Percentiles rank a stretch among this genome's conserved stretches.
Conservation (phyloP, 2,797 vertebrate genomes). For the Chelonia mydas region DNA sequence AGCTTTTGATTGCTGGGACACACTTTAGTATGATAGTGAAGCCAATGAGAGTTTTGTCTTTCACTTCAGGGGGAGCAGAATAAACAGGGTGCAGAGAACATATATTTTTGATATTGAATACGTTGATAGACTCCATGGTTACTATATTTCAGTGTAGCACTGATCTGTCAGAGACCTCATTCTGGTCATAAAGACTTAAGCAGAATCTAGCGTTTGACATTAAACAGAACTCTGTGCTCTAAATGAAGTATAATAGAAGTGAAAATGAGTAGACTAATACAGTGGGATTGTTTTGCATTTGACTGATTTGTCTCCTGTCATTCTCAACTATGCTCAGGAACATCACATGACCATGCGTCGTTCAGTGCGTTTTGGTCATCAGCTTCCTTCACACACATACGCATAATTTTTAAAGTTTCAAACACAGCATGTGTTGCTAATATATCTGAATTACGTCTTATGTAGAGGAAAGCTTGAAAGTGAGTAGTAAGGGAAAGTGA, state of each 20-base stretch:
- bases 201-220: neutral
- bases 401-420: neutral
- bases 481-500: fast-evolving
- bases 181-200: neutral
- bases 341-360: neutral
- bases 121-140: neutral
- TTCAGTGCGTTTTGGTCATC: neutral
- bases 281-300: neutral
- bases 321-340: neutral
- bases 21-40: neutral
- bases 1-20: neutral
- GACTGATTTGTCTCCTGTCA: neutral
- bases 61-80: neutral
- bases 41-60: neutral
- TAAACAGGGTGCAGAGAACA: neutral
- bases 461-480: neutral
- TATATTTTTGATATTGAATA: neutral
- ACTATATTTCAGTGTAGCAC: neutral
- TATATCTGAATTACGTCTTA: neutral
- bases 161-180: neutral
- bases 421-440: neutral
- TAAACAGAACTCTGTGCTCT: neutral
- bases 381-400: neutral
- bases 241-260: neutral
- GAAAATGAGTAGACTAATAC: neutral